Evolutionary conservation across 1,140 invertebrate genomes (phyloP).

Genomic region (Bradynema listronoti): DNA sequence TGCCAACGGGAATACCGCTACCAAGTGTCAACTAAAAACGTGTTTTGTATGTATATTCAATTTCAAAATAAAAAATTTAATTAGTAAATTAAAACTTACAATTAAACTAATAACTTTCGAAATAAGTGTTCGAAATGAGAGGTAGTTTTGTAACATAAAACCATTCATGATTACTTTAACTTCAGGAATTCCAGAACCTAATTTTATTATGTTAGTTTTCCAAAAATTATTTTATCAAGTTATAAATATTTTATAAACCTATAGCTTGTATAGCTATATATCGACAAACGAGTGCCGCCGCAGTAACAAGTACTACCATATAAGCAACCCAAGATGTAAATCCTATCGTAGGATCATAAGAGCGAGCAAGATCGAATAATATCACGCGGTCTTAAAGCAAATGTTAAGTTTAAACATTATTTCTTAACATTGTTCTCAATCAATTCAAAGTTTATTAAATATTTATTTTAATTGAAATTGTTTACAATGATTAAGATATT

Average conservation of each 20-base stretch:
- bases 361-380: slow-evolving; percentile 43
- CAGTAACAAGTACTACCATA: slow-evolving; percentile 42
- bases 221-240: background rate
- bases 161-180: slow-evolving; percentile 97
- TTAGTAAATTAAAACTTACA: background rate
- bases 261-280: slow-evolving; percentile 53
- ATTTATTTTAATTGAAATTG: background rate
- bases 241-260: slow-evolving; percentile 21
- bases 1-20: slow-evolving; percentile 87
- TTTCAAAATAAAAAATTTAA: background rate
- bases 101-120: slow-evolving; percentile 72
- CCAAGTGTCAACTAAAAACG: slow-evolving; percentile 87
- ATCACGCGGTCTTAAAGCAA: slow-evolving; percentile 44
- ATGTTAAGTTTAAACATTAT: background rate
- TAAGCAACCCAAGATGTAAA: slow-evolving; percentile 49
- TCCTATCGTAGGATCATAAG: slow-evolving; percentile 32
- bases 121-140: slow-evolving; percentile 86
- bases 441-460: background rate
- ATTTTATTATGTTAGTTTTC: background rate
- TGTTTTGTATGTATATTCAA: slow-evolving; percentile 65
- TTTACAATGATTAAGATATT: slow-evolving; percentile 50
- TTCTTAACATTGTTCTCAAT: background rate
- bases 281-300: slow-evolving; percentile 47
- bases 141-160: slow-evolving; percentile 89
- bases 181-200: slow-evolving; percentile 73